Evolutionary conservation across 2,797 vertebrate genomes (phyloP).

Genomic region (Coregonus sp.): DNA sequence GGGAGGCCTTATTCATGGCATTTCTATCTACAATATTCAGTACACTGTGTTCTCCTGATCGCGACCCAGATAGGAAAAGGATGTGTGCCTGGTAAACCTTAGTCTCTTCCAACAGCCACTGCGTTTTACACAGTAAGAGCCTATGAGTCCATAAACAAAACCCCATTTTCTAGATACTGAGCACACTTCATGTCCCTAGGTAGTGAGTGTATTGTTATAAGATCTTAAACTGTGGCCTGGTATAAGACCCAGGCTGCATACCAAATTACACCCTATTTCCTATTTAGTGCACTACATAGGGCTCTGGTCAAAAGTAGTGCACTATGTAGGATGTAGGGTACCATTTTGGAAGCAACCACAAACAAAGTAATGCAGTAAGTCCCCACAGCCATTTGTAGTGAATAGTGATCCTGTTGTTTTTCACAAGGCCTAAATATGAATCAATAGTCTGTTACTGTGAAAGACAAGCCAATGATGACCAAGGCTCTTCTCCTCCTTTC

Average conservation of each 20-base stretch:
- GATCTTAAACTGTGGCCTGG: background rate
- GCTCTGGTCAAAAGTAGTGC: background rate
- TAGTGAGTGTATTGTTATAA: background rate
- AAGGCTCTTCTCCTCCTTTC: background rate
- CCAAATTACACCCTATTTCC: no score
- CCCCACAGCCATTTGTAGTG: background rate
- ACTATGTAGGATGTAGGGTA: background rate
- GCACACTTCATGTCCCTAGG: background rate
- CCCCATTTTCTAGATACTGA: background rate
- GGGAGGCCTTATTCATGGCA: background rate
- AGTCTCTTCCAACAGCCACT: no score
- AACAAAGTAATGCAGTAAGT: background rate
- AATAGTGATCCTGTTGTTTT: background rate
- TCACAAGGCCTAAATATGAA: background rate
- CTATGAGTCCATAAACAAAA: background rate
- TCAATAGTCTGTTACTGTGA: conserved; percentile 1
- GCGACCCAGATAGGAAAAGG: no score
- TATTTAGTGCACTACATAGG: no score
- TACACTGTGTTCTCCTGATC: no score
- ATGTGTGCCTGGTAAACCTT: no score
- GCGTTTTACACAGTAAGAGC: background rate
- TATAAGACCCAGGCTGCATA: no score
- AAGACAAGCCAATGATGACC: background rate
- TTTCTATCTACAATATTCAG: background rate
- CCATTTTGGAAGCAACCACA: background rate